Evolutionary conservation across 2,113 vertebrate genomes (phyloP).

Genomic region (Thermophis baileyi): DNA sequence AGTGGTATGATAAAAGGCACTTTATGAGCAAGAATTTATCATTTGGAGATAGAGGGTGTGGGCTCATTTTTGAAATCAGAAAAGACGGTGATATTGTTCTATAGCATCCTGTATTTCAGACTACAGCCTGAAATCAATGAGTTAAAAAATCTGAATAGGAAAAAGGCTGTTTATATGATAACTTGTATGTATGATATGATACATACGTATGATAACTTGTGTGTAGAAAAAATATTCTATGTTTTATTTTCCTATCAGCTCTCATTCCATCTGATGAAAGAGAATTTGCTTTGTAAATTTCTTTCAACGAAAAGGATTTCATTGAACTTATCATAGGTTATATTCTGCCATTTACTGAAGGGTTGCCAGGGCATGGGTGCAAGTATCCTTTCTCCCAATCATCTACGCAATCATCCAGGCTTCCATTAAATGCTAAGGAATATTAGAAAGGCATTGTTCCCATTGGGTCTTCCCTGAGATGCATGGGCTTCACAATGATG

Average conservation of each 20-base stretch:
- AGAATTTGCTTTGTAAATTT: neutral
- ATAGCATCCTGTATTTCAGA: accelerated
- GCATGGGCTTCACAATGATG: neutral
- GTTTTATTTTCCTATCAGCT: neutral
- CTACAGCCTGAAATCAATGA: conserved; percentile 20
- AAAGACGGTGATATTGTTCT: neutral
- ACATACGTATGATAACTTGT: neutral
- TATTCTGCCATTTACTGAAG: neutral
- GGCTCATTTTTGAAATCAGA: neutral
- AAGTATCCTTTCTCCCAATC: neutral
- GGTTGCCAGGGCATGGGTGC: neutral
- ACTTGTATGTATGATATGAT: accelerated
- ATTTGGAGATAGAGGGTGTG: neutral
- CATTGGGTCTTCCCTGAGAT: neutral
- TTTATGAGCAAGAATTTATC: neutral
- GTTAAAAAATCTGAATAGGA: neutral
- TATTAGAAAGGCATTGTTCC: neutral
- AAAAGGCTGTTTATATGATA: neutral
- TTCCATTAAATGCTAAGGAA: neutral
- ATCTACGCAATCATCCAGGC: neutral
- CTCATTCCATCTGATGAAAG: neutral
- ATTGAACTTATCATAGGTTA: neutral
- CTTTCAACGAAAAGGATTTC: neutral
- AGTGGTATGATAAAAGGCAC: neutral
- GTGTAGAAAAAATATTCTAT: neutral